A percentile compares a stretch with the other conserved stretches of the same genome.
Evolutionary conservation across 2,113 vertebrate genomes (phyloP).

Genomic region (Excalfactoria chinensis): DNA sequence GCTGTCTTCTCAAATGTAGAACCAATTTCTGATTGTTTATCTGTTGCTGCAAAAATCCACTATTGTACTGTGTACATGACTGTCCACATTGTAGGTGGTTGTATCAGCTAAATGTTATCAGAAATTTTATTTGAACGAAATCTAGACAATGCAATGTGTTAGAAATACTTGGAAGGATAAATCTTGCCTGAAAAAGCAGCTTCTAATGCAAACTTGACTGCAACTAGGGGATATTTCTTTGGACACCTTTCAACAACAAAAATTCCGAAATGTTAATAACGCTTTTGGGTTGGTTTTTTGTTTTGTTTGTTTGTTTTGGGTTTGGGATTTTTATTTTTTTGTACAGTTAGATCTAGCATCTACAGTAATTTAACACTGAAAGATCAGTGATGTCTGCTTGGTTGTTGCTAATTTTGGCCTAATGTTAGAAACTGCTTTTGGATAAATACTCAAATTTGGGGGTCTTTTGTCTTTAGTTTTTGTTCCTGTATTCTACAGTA

Average conservation of each 20-base stretch:
- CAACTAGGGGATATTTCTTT: conserved; percentile 33
- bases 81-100: conserved; percentile 56
- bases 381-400: conserved; percentile 56
- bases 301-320: neutral
- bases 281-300: neutral
- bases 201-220: conserved; percentile 52
- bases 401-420: conserved; percentile 72
- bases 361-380: conserved; percentile 58
- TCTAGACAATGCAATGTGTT: conserved; percentile 28
- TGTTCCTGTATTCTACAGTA: conserved; percentile 66
- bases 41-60: conserved; percentile 61
- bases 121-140: conserved; percentile 47
- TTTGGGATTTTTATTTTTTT: neutral
- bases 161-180: neutral
- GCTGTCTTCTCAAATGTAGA: neutral
- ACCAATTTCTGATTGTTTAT: conserved; percentile 18
- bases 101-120: conserved; percentile 64
- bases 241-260: conserved; percentile 33
- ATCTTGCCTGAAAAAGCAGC: conserved; percentile 26
- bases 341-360: conserved; percentile 46
- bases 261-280: neutral
- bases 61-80: conserved; percentile 54
- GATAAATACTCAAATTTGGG: conserved; percentile 56
- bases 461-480: neutral
- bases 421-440: conserved; percentile 67